phyloP scores from a whole-genome alignment of 2,797 vertebrate genomes.

The Coranthus polyacanthus region DNA sequence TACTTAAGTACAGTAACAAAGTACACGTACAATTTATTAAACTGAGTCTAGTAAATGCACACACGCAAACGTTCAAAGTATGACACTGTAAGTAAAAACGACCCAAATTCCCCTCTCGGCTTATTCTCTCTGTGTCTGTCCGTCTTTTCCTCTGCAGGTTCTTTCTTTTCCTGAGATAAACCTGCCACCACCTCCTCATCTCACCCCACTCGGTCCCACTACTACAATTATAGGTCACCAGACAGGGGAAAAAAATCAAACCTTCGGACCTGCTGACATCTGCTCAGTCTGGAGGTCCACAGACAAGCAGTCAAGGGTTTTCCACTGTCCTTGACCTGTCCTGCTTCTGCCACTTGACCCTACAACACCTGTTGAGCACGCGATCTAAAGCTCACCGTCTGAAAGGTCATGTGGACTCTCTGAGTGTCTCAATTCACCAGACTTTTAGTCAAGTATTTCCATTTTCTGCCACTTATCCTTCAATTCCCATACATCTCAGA shows the following conservation, averaged over 20 bases:
- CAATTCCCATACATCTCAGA: no score
- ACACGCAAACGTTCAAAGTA: not conserved
- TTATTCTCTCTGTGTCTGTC: constrained; percentile 5
- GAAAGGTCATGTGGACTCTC: not conserved
- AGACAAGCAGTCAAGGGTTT: constrained; percentile 59
- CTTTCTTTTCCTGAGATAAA: constrained; percentile 70
- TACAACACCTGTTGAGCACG: constrained; percentile 61
- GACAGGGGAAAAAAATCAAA: constrained; percentile 16
- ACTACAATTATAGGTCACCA: constrained; percentile 36
- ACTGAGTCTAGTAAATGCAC: not conserved
- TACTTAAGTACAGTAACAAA: no score
- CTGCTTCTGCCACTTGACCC: constrained; percentile 49
- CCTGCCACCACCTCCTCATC: constrained; percentile 34
- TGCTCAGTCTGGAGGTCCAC: constrained; percentile 47
- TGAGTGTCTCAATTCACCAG: constrained; percentile 9
- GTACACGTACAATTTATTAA: constrained; percentile 10
- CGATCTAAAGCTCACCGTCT: constrained; percentile 6
- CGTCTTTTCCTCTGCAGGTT: constrained; percentile 47
- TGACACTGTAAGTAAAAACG: constrained; percentile 6
- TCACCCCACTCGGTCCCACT: constrained; percentile 31
- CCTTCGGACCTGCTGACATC: constrained; percentile 46
- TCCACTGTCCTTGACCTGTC: constrained; percentile 56
- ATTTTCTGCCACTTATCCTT: no score
- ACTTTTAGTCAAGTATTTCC: not conserved
- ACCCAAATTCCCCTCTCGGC: not conserved